A percentile compares a stretch with the other conserved stretches of the same genome.
Evolutionary conservation across 2,888 invertebrate genomes (phyloP).

Genomic region (Neocrepidodera transversa): DNA sequence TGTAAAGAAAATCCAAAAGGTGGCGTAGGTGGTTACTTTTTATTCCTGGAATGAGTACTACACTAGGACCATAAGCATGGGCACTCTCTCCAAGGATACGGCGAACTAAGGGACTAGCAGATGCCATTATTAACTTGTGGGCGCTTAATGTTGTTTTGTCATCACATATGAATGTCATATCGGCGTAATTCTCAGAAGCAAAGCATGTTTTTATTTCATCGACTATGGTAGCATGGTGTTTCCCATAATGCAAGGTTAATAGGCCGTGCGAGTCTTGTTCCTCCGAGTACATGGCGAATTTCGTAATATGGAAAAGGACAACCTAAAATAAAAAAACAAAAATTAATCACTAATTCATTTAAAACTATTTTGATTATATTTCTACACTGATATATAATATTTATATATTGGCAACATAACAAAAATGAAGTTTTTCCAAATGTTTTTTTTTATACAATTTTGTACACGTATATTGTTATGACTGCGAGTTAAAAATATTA

Average conservation of each 20-base stretch:
- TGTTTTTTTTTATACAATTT: too few relatives aligned
- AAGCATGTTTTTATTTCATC: slow-evolving; percentile 90
- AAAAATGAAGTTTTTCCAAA: too few relatives aligned
- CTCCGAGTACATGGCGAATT: slow-evolving; percentile 65
- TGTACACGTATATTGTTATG: too few relatives aligned
- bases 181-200: slow-evolving; percentile 84
- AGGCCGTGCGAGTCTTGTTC: slow-evolving; percentile 69
- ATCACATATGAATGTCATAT: slow-evolving; percentile 85
- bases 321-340: slow-evolving; percentile 45
- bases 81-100: slow-evolving; percentile 77
- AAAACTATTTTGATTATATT: not conserved
- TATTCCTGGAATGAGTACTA: slow-evolving; percentile 85
- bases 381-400: too few relatives aligned
- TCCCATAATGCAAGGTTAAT: slow-evolving; percentile 91
- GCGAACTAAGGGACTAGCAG: slow-evolving; percentile 85
- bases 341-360: not conserved
- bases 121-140: slow-evolving; percentile 85
- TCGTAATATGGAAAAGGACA: slow-evolving; percentile 51
- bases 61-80: slow-evolving; percentile 73
- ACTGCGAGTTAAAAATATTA: too few relatives aligned
- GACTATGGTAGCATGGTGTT: slow-evolving; percentile 91
- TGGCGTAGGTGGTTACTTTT: slow-evolving; percentile 81
- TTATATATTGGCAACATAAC: too few relatives aligned
- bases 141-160: slow-evolving; percentile 82
- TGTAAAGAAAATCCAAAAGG: slow-evolving; percentile 84